Conservation (phyloP, 2,113 vertebrate species). For the Protobothrops mucrosquamatus region DNA sequence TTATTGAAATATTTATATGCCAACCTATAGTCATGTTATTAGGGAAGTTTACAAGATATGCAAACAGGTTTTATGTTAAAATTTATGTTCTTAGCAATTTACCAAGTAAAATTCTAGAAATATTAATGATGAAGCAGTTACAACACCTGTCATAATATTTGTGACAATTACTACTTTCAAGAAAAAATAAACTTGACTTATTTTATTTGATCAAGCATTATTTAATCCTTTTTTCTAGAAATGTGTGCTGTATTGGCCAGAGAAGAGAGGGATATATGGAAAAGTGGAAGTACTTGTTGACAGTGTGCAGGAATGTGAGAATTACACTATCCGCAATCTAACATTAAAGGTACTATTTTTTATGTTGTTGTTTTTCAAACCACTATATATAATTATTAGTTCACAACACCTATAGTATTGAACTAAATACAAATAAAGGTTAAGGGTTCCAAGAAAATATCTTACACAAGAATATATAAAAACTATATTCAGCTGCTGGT, state of each 20-base stretch:
- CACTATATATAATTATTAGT: not conserved
- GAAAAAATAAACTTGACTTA: conserved; percentile 4
- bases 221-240: conserved; percentile 73
- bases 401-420: not conserved
- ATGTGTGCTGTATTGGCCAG: conserved; percentile 96
- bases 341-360: conserved; percentile 82
- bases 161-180: conserved; percentile 4
- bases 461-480: not conserved
- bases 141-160: not conserved
- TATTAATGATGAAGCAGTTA: not conserved
- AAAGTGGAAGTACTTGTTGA: conserved; percentile 89
- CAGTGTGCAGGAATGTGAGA: conserved; percentile 82
- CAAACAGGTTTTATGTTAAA: not conserved
- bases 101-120: not conserved
- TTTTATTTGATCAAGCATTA: not conserved
- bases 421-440: not conserved
- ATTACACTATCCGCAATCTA: conserved; percentile 85
- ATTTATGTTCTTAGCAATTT: not conserved
- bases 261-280: conserved; percentile 93
- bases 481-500: not conserved
- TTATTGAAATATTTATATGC: not conserved
- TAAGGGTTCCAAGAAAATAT: not conserved
- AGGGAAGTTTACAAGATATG: not conserved
- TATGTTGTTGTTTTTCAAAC: not conserved
- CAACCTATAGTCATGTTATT: not conserved